Base-by-base conservation (phyloP, 2,888 invertebrate genomes). In the Ctena decussata region DNA sequence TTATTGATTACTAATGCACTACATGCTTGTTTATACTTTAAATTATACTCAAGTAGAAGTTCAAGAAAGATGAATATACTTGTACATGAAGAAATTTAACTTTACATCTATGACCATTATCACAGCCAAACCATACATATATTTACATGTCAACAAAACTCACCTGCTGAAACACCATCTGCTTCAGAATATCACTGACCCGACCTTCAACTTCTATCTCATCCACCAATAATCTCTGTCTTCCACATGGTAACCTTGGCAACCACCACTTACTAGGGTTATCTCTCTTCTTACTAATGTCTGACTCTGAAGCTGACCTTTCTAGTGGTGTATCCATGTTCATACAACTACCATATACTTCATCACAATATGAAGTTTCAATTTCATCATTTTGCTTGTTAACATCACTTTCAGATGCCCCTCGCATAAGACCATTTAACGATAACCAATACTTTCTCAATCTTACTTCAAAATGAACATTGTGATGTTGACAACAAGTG, bases 101-200 rank as follows among this genome's bases (percentile, higher is more conserved):
- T n/a, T n/a, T n/a, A n/a, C n/a, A n/a, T n/a, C n/a, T n/a, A n/a
- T n/a, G n/a, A n/a, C n/a, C n/a, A n/a, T n/a, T n/a, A n/a, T n/a
- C n/a, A n/a, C n/a, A n/a, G n/a, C n/a, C n/a, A n/a, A n/a, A n/a
- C n/a, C n/a, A n/a, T n/a, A n/a, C n/a, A n/a, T n/a, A n/a, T n/a
- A n/a, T n/a, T n/a, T n/a, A n/a, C n/a, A n/a, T n/a, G n/a, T n/a
- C n/a, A n/a, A n/a, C n/a, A n/a, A 30, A n/a, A 49, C 49, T 70
- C 85, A 92, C 92, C 90, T 92, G 90, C 84, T 89, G 83, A 49
- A 90, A 73, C 21, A 91, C 82, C 12, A 86, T 83, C 6, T 77
- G 60, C 77, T 91, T 91, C 27, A 91, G 76, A 0, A 91, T 85
- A 53, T 81, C 82, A 41, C 90, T 89, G 0, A 90, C 87, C 73